Evolutionary conservation across 1,140 invertebrate genomes (phyloP).

Genomic region (Drosophila trapezifrons): DNA sequence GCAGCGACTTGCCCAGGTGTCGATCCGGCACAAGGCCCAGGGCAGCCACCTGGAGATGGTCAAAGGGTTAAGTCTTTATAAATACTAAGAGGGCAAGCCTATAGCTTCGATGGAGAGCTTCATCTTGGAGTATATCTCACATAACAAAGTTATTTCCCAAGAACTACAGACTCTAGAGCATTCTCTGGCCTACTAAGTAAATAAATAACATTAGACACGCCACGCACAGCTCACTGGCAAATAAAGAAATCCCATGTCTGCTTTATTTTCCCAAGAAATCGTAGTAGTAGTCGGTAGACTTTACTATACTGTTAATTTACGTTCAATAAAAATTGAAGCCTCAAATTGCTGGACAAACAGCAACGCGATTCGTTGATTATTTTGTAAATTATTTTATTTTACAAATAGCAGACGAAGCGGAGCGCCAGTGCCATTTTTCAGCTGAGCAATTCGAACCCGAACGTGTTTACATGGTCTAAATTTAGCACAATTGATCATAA

Average conservation of each 20-base stretch:
- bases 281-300: not conserved
- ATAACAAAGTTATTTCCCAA: too few relatives aligned
- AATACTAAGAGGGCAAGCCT: too few relatives aligned
- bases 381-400: conserved; percentile 5
- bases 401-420: not conserved
- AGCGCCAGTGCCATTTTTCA: not conserved
- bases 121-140: too few relatives aligned
- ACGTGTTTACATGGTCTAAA: conserved; percentile 20
- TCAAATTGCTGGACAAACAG: conserved; percentile 22
- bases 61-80: not conserved
- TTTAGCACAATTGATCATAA: conserved; percentile 15
- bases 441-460: conserved; percentile 5
- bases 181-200: not conserved
- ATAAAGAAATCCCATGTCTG: too few relatives aligned
- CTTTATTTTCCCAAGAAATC: not conserved
- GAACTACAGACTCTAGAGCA: too few relatives aligned
- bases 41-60: conserved; percentile 88
- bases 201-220: not conserved
- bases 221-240: too few relatives aligned
- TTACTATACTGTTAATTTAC: not conserved
- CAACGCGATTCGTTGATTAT: conserved; percentile 1
- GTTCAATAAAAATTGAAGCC: conserved; percentile 3
- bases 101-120: too few relatives aligned
- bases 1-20: conserved; percentile 94
- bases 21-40: conserved; percentile 93